Conservation (phyloP, 2,113 vertebrate genomes). For the Nothobranchius kuhntae region DNA sequence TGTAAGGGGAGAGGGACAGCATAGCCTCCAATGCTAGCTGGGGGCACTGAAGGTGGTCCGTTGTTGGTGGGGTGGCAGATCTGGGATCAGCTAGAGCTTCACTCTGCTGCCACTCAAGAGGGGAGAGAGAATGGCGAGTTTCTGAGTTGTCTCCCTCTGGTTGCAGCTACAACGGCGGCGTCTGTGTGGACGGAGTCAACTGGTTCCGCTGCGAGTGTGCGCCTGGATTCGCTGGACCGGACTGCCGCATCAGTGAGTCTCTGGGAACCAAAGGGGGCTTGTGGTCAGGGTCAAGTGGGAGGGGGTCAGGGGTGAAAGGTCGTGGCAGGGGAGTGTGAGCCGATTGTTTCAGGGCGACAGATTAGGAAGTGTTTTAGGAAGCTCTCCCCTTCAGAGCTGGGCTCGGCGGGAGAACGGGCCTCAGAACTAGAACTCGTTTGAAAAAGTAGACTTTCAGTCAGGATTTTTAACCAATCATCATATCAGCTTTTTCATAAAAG, state of each 20-base stretch:
- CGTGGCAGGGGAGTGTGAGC: slow-evolving; percentile 26
- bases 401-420: slow-evolving; percentile 15
- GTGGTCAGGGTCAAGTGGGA: slow-evolving; percentile 32
- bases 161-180: slow-evolving; percentile 91
- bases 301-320: slow-evolving; percentile 53
- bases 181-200: slow-evolving; percentile 93
- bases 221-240: slow-evolving; percentile 91
- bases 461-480: too few species aligned
- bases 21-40: too few species aligned
- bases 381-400: slow-evolving; percentile 50
- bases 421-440: too few species aligned
- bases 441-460: too few species aligned
- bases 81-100: too few species aligned
- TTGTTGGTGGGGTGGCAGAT: too few species aligned
- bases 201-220: slow-evolving; percentile 97
- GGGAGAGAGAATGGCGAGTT: too few species aligned
- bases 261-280: slow-evolving; percentile 42
- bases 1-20: too few species aligned
- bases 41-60: too few species aligned
- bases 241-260: slow-evolving; percentile 97
- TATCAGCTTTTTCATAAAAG: too few species aligned
- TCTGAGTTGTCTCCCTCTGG: slow-evolving; percentile 16
- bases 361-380: slow-evolving; percentile 64
- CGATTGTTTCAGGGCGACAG: slow-evolving; percentile 40
- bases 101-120: too few species aligned